A percentile compares a stretch with the other conserved stretches of the same genome.
Conservation (phyloP, 2,797 vertebrate species). For the Adelosebastes latens region DNA sequence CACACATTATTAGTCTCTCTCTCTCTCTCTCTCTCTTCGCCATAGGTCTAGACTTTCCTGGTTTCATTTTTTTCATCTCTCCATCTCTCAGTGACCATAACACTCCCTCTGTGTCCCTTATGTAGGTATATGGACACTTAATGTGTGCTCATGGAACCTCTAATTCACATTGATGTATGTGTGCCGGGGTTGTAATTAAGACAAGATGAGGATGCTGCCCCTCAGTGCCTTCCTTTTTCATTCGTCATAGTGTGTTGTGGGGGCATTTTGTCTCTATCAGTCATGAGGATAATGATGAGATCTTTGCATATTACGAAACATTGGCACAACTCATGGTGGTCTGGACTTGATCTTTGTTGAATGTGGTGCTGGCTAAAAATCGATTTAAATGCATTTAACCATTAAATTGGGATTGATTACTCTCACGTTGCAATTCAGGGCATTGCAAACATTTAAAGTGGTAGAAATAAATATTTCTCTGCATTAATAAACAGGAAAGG, state of each 20-base stretch:
- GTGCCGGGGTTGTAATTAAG: constrained; percentile 41
- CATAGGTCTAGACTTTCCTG: constrained; percentile 60
- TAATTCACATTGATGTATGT: constrained; percentile 44
- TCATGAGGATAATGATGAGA: constrained; percentile 22
- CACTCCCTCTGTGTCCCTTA: constrained; percentile 26
- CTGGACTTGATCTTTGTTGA: constrained; percentile 25
- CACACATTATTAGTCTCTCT: constrained; percentile 57
- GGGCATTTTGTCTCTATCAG: constrained; percentile 24
- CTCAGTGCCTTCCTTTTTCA: constrained; percentile 37
- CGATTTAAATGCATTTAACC: constrained; percentile 49
- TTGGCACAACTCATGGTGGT: constrained; percentile 6
- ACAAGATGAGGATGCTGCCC: constrained; percentile 40
- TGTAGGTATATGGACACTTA: constrained; percentile 5
- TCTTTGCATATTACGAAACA: constrained; percentile 16
- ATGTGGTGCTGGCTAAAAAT: constrained; percentile 38
- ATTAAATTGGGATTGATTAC: constrained; percentile 45
- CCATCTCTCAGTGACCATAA: constrained; percentile 38
- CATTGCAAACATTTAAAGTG: constrained; percentile 30
- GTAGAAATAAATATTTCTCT: constrained; percentile 27
- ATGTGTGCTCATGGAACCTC: constrained; percentile 8
- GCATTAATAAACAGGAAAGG: constrained; percentile 13
- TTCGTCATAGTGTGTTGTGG: constrained; percentile 30
- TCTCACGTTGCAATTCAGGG: constrained; percentile 23
- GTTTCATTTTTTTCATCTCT: constrained; percentile 37
- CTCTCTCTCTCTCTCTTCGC: constrained; percentile 4